These are phyloP conservation scores for Clivina fossor DNA, from an alignment of 2,888 invertebrate genomes.

Conservation along the genomic window DNA sequence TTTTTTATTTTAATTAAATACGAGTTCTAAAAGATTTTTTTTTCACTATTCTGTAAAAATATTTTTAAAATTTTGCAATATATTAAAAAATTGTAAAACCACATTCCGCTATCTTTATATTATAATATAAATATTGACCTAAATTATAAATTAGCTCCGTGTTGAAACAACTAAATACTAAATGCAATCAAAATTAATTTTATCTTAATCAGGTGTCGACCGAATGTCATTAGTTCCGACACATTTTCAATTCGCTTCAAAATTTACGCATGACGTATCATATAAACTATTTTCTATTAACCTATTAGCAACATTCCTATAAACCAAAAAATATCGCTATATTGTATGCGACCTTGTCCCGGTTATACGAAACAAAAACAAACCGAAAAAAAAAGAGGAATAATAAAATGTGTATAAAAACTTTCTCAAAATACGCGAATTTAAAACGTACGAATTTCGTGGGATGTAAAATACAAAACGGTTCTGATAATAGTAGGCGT, in stretches of 20 bases:
- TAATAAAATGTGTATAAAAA: no score
- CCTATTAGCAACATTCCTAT: slow-evolving; percentile 21
- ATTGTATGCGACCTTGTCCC: slow-evolving; percentile 32
- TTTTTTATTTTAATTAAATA: no score
- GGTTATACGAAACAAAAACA: slow-evolving; percentile 1
- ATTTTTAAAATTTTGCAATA: no score
- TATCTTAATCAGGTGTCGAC: slow-evolving; percentile 8
- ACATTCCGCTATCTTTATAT: no score
- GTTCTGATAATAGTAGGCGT: slow-evolving; percentile 6
- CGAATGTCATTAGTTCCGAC: slow-evolving; percentile 14
- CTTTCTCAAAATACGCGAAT: slow-evolving; percentile 30
- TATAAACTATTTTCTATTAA: slow-evolving; percentile 19
- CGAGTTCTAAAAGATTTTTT: no score
- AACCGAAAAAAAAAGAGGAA: no score
- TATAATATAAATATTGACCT: no score
- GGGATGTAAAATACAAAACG: slow-evolving; percentile 13
- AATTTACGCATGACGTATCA: slow-evolving; percentile 19
- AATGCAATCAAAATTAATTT: slow-evolving; percentile 1
- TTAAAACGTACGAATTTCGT: slow-evolving; percentile 2
- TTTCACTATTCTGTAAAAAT: no score
- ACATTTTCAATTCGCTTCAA: slow-evolving; percentile 10
- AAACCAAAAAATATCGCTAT: slow-evolving; percentile 24
- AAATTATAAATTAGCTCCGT: no score
- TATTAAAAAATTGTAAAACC: no score
- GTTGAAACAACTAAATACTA: no score